phyloP scores from a whole-genome alignment of 2,113 vertebrate genomes.

The Dissostichus mawsoni region DNA sequence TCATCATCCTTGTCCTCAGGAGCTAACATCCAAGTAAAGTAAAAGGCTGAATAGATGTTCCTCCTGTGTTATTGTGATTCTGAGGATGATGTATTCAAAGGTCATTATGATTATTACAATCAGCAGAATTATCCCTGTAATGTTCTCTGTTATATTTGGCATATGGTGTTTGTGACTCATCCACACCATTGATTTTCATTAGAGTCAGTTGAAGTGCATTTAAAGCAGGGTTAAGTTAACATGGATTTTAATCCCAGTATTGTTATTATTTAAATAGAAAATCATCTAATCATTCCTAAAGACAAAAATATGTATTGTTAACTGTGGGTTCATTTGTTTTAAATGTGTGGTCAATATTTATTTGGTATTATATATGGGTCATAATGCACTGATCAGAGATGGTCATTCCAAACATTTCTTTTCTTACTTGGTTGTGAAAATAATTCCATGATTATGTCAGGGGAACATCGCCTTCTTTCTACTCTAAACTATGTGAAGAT shows the following conservation, averaged over 20 bases:
- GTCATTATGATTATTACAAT: neutral
- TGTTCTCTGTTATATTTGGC: neutral
- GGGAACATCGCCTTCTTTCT: too few species aligned
- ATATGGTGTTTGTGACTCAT: slow-evolving; percentile 14
- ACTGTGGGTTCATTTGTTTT: too few species aligned
- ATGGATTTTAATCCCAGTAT: neutral
- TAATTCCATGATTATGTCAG: too few species aligned
- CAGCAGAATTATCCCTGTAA: neutral
- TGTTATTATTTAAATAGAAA: neutral
- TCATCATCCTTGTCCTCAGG: neutral
- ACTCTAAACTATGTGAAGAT: too few species aligned
- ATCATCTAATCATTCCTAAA: too few species aligned
- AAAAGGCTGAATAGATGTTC: neutral
- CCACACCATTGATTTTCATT: neutral
- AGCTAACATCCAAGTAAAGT: neutral
- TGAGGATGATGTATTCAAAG: neutral
- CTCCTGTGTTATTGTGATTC: neutral
- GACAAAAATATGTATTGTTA: too few species aligned
- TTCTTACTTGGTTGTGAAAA: too few species aligned
- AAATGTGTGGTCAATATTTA: too few species aligned
- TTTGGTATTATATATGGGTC: too few species aligned
- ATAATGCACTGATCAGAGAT: too few species aligned
- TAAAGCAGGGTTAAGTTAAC: neutral
- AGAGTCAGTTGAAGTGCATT: neutral
- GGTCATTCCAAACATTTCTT: too few species aligned